Base-by-base conservation (phyloP, 2,888 invertebrate species). In the Noctua janthe region DNA sequence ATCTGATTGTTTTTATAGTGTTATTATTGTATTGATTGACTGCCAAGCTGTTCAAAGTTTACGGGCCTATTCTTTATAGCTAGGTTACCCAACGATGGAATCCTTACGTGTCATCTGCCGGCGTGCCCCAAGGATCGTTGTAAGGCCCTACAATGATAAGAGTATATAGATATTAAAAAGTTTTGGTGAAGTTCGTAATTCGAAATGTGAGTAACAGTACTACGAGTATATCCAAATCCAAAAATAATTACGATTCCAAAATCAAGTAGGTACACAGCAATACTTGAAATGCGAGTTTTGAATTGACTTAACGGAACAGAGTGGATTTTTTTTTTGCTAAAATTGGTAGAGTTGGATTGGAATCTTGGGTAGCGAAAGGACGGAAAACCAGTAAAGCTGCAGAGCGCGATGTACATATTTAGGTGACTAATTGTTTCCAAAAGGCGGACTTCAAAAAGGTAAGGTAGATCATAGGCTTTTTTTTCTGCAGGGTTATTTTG, bases 391-490 rank as follows among this genome's bases (percentile, higher is more conserved):
- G 15, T 15, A 51, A 69, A 66, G 13, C 39, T 72, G 35, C 56
- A n/a, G 64, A 35, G 64, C 17, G 8, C 17, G 35, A 35, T 64
- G 17, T 35, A 17, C 15, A 35, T 17, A 64, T 35, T 64, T 35
- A 64, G 35, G 17, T 35, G 35, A 64, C 17, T 8, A 35, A 10
- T 64, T 39, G 54, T 29, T 47, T 49, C 49, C 23, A 47, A 69
- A 17, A 29, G 17, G 15, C 15, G 47, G 35, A 15, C 67, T 29
- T 17, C 43, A 69, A 15, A 62, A 81, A 81, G 81, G 76, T 81
- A 82, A 82, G 82, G 11, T 56, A 81, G 29, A 23, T 20, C 47
- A 8, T 71, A 71, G 71, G 23, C 43, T 17, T 8, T 17, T 62
- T 59, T 29, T 59, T n/a, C 10, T 23, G 2, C 15, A 17, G 4